Evolutionary conservation across 1,140 invertebrate species (phyloP).

Genomic region (Oedothorax gibbosus): DNA sequence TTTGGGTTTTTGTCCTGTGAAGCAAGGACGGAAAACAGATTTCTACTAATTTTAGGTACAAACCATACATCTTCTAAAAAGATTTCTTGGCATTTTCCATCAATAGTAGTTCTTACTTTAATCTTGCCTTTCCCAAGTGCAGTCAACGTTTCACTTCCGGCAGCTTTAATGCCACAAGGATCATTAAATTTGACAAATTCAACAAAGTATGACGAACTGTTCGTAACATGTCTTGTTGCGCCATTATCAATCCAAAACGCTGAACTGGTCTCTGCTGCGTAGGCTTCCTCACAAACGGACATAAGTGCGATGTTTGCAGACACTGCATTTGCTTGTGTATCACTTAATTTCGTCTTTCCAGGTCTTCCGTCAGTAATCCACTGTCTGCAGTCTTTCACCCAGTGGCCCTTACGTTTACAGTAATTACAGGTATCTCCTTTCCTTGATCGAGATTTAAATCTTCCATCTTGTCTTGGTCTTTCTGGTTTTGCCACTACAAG

Average conservation of each 20-base stretch:
- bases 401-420: too few relatives aligned
- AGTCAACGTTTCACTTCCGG: constrained; percentile 3
- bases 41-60: constrained; percentile 19
- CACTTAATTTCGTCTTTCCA: background rate
- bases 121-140: constrained; percentile 37
- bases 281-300: background rate
- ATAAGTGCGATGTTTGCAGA: background rate
- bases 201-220: constrained; percentile 13
- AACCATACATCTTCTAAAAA: constrained; percentile 35
- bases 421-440: too few relatives aligned
- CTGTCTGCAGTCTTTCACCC: background rate
- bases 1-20: constrained; percentile 28
- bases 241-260: constrained; percentile 19
- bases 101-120: background rate
- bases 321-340: background rate
- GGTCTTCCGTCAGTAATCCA: constrained; percentile 39
- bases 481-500: constrained; percentile 33
- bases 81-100: background rate
- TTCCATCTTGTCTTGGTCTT: background rate
- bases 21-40: constrained; percentile 27
- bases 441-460: too few relatives aligned
- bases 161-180: constrained; percentile 25
- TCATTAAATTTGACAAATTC: constrained; percentile 2
- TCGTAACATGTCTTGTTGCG: constrained; percentile 19
- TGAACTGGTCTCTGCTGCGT: background rate